Base-by-base conservation (phyloP, 2,797 vertebrate species). In the Gymnodraco acuticeps region DNA sequence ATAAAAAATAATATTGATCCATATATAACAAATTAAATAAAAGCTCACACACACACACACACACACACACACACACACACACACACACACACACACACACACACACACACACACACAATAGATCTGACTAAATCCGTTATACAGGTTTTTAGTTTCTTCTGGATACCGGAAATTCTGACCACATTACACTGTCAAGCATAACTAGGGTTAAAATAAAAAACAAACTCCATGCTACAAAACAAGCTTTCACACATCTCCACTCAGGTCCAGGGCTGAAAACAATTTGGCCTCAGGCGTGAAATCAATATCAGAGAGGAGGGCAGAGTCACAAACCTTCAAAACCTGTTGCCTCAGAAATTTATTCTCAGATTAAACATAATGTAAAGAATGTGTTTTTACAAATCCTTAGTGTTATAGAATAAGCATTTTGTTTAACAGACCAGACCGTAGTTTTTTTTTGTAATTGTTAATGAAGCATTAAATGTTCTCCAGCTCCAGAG, bases 271-370 rank as follows among this genome's bases (percentile, higher is more conserved):
- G 33, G 33, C 41, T 64, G n/a, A 75, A 75, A 82, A 75, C 67
- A 74, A 76, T 47, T 59, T 79, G 73, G 58, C 76, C 75, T 58
- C n/a, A 56, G 59, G 64, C 75, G 51, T 58, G 50, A 80, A 80
- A 89, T 85, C 43, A 38, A 84, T 84, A 85, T 73, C 53, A 64
- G 27, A 66, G 52, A 66, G 45, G 47, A 54, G 45, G 61, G 52
- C 13, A 54, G 77, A 76, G 63, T 68, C 63, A 82, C 54, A 64
- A 61, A 60, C 17, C 48, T 67, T 78, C 33, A 15, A 53, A 17
- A 77, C 13, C 20, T 47, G 61, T 64, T 72, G 10, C 27, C 33
- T 58, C 31, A 42, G 47, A 72, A 77, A 59, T 54, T 33, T n/a
- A 48, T 19, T 46, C 31, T 12, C 27, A 12, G 10, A 52, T 53